Base-by-base conservation (phyloP, 2,797 vertebrate species). In the Anguilla marmorata region DNA sequence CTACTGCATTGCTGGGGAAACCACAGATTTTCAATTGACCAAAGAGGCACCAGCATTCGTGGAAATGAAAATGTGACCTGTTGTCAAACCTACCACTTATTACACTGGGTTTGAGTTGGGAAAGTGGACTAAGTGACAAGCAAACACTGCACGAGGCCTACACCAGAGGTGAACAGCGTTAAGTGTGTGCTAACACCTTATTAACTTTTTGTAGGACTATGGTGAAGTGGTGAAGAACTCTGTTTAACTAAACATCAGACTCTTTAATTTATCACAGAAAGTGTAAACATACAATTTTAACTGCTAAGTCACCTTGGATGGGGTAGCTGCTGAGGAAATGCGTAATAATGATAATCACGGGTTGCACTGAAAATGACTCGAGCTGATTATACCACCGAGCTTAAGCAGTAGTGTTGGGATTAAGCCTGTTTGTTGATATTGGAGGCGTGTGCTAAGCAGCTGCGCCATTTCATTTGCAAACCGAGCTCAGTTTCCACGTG, bases 401-500 rank as follows among this genome's bases (percentile, higher is more conserved):
- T 82, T 50, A n/a, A 82, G 79, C 79, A n/a, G 45, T 11, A 50
- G 41, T 48, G 41, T 50, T 41, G 74, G 74, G 14, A 79, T 79
- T 48, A 82, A n/a, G 41, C 21, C 79, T n/a, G 11, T 82, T 48
- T 82, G 41, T 82, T 82, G 79, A 50, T 82, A 82, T 50, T n/a
- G 79, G n/a, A 33, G 45, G 12, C 52, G n/a, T 33, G n/a, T 14
- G n/a, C 82, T 56, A 84, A 84, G 56, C 82, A 52, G 52, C 52
- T 5, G 82, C 82, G 0, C 1, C 50, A 84, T 30, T 54, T 52
- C 24, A 84, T 84, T 56, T 30, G n/a, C 52, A 14, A 19, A 54
- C 45, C 11, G 19, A n/a, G 37, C 21, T 82, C 45, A 50, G 41
- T 82, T 50, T 50, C 21, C 79, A 9, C 41, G 50, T 6, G 8